phyloP scores from a whole-genome alignment of 2,888 invertebrate species.

The Dorcus parallelipipedus region DNA sequence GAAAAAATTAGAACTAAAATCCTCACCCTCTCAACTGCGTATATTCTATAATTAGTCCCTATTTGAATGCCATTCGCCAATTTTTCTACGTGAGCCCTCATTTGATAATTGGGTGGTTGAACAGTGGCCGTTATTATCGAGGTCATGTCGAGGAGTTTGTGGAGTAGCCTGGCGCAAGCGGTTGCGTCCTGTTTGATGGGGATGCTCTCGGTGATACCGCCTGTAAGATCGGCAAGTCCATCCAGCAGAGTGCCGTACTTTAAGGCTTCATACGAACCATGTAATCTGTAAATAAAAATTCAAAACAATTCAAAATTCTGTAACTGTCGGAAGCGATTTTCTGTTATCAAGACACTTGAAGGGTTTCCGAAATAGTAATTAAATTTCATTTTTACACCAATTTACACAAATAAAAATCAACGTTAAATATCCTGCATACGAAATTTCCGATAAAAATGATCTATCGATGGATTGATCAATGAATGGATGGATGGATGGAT shows the following conservation, averaged over 20 bases:
- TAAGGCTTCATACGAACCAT: conserved; percentile 89
- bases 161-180: conserved; percentile 62
- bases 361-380: too few relatives aligned
- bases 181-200: conserved; percentile 69
- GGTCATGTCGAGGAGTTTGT: conserved; percentile 73
- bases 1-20: conserved; percentile 3
- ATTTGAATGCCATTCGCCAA: conserved; percentile 65
- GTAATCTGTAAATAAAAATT: conserved; percentile 59
- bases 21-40: conserved; percentile 68
- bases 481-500: too few relatives aligned
- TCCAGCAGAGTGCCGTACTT: conserved; percentile 89
- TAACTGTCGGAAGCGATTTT: too few relatives aligned
- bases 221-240: conserved; percentile 83
- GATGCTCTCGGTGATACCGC: conserved; percentile 83
- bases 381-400: too few relatives aligned
- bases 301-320: too few relatives aligned
- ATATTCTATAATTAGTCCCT: conserved; percentile 76
- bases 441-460: too few relatives aligned
- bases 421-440: too few relatives aligned
- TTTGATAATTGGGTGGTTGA: conserved; percentile 52
- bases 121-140: conserved; percentile 80
- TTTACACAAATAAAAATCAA: too few relatives aligned
- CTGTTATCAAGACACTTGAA: too few relatives aligned
- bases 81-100: conserved; percentile 53
- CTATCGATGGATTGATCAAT: too few relatives aligned